Percentiles rank a stretch among this genome's conserved stretches.
Conservation (phyloP, 2,113 vertebrate species). For the Microtus ochrogaster region DNA sequence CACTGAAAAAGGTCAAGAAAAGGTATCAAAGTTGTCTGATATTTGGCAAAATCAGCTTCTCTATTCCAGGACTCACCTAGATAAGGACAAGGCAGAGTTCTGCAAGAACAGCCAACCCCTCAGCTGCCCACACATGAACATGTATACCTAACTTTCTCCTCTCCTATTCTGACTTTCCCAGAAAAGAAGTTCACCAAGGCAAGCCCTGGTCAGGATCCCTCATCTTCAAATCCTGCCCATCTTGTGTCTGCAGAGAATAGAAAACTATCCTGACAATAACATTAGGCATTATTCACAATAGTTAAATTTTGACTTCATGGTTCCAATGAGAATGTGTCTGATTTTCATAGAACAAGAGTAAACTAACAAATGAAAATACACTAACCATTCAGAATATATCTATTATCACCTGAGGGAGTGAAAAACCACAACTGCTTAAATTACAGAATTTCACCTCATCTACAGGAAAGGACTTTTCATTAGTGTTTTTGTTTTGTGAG, state of each 20-base stretch:
- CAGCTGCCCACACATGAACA: background rate
- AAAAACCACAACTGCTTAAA: accelerated
- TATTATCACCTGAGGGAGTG: no score
- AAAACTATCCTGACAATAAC: background rate
- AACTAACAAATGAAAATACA: no score
- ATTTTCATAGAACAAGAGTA: background rate
- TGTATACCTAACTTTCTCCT: no score
- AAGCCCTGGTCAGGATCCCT: no score
- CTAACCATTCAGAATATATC: no score
- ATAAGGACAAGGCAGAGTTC: no score
- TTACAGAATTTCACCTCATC: background rate
- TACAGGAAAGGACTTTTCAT: background rate
- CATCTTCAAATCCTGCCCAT: background rate
- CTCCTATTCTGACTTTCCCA: no score
- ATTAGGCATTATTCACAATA: background rate
- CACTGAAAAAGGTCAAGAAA: no score
- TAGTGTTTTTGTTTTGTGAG: background rate
- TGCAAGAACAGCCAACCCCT: accelerated
- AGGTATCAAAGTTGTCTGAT: no score
- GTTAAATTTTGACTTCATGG: background rate
- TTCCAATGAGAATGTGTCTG: background rate
- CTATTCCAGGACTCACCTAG: no score
- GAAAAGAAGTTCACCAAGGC: no score
- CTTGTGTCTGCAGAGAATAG: background rate
- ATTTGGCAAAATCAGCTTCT: no score